A percentile compares a stretch with the other conserved stretches of the same genome.
phyloP scores from a whole-genome alignment of 2,113 vertebrate species.

The Leiothrix lutea region DNA sequence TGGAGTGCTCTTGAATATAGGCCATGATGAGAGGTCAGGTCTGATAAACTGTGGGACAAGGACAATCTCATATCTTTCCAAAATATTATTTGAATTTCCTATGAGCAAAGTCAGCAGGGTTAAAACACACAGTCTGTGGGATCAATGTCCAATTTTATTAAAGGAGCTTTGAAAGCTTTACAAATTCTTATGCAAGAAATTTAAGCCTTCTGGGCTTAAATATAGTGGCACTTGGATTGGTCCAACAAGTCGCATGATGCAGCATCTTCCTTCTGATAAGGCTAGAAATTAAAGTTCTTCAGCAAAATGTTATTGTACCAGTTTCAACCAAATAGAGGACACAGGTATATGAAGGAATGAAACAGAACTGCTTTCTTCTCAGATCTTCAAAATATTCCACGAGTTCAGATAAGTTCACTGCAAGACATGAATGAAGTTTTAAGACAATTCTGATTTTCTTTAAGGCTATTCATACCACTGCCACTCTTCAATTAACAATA shows the following conservation, averaged over 20 bases:
- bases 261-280: background rate
- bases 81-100: background rate
- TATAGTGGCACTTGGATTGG: background rate
- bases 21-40: background rate
- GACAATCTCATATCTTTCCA: background rate
- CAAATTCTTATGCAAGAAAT: background rate
- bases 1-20: background rate
- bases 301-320: background rate
- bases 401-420: background rate
- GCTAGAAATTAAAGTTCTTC: background rate
- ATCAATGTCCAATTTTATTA: background rate
- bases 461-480: background rate
- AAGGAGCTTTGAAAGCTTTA: background rate
- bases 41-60: background rate
- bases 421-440: background rate
- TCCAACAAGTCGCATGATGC: background rate
- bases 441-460: background rate
- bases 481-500: background rate
- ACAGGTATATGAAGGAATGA: background rate
- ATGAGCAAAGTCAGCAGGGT: background rate
- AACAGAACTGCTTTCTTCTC: background rate
- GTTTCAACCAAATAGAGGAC: background rate
- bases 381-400: background rate
- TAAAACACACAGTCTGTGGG: background rate
- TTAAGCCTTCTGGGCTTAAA: background rate